A percentile compares a stretch with the other conserved stretches of the same genome.
phyloP scores from a whole-genome alignment of 2,797 vertebrate species.

The Distichodus sexfasciatus region DNA sequence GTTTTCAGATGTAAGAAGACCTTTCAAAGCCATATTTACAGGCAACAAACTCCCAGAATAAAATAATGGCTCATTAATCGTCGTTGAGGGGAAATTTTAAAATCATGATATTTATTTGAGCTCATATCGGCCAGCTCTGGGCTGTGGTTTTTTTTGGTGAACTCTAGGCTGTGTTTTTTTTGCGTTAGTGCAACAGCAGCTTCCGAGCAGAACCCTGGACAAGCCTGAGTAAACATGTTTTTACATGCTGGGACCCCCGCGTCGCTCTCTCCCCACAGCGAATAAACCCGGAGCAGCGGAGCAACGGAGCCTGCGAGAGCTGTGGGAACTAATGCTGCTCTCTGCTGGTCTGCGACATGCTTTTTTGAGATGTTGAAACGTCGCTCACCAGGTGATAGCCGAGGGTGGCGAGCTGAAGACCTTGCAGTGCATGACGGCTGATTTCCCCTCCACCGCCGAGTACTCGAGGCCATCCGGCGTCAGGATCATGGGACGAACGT shows the following conservation, averaged over 20 bases:
- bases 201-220: background rate
- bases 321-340: constrained; percentile 62
- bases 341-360: constrained; percentile 58
- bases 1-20: no score
- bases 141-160: no score
- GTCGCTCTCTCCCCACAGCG: background rate
- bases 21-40: no score
- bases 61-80: no score
- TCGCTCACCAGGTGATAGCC: constrained; percentile 80
- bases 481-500: constrained; percentile 85
- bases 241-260: background rate
- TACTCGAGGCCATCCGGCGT: constrained; percentile 82
- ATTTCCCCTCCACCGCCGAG: constrained; percentile 76
- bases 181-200: background rate
- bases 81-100: no score
- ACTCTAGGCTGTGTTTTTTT: background rate
- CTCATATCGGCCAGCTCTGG: no score
- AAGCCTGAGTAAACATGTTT: background rate
- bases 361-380: background rate
- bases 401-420: constrained; percentile 89
- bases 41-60: no score
- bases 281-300: background rate
- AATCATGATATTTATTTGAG: no score
- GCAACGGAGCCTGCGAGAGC: background rate
- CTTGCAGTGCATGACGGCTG: constrained; percentile 80